Conservation (phyloP, 2,888 invertebrate genomes). For the Idaea dimidiata region DNA sequence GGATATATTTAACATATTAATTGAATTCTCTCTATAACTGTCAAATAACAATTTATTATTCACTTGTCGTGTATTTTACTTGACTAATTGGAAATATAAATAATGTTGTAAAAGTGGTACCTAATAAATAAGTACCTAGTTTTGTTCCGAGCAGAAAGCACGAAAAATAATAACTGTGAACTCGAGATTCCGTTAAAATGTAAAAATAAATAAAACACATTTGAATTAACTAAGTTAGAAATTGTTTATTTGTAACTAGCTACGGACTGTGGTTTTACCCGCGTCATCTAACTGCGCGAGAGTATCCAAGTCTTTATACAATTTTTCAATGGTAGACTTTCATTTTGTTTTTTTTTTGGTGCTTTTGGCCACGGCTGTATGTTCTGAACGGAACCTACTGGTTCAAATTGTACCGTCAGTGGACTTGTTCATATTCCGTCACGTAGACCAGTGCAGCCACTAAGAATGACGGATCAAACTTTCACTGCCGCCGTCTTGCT, state of each 20-base stretch:
- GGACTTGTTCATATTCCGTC: too few relatives aligned
- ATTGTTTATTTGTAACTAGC: not conserved
- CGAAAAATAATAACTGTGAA: slow-evolving; percentile 31
- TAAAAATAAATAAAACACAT: slow-evolving; percentile 33
- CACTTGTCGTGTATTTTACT: slow-evolving; percentile 12
- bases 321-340: too few relatives aligned
- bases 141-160: not conserved
- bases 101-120: slow-evolving; percentile 24
- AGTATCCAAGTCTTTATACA: too few relatives aligned
- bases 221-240: not conserved
- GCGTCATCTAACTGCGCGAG: too few relatives aligned
- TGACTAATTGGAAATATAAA: slow-evolving; percentile 32
- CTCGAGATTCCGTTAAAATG: slow-evolving; percentile 34
- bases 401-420: too few relatives aligned
- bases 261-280: too few relatives aligned
- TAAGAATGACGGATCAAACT: too few relatives aligned
- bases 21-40: slow-evolving; percentile 4
- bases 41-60: slow-evolving; percentile 9
- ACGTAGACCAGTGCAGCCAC: too few relatives aligned
- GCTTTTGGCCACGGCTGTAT: too few relatives aligned
- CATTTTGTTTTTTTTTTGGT: too few relatives aligned
- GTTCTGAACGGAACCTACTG: too few relatives aligned
- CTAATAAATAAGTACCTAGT: not conserved
- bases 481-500: too few relatives aligned
- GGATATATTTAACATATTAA: not conserved